Evolutionary conservation across 2,888 invertebrate species (phyloP), one percentile per base, ranked within the genome.

Genomic region (Acrobeloides nanus): DNA sequence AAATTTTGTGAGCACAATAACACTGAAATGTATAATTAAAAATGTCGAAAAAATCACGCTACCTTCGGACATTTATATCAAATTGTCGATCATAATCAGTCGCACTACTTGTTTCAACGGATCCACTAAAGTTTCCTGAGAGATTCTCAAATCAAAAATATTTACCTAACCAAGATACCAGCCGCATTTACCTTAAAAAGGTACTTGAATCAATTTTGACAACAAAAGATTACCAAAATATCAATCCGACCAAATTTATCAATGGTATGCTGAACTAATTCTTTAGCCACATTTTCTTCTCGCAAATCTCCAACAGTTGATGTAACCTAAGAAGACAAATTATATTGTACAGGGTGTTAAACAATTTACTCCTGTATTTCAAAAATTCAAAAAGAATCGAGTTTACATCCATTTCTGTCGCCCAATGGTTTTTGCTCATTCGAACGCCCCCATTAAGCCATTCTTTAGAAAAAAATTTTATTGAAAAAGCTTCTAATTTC

Each of bases 81-180:
- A 95, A 88, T 10, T 89, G 78, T 21, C 84, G 80, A 74, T 95
- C 93, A 71, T 83, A 92, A 70, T 89, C 89, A 6, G 65, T 59
- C n/a, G 67, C 50, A 12, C 50, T 53, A 17, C 59, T 55, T n/a
- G 59, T 57, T 29, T 59, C 53, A 2, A 67, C 62, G 4, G 57
- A 38, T 6, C 69, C 69, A 25, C 46, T 47, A 10, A 57, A n/a
- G n/a, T n/a, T n/a, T n/a, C n/a, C n/a, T n/a, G n/a, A n/a, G n/a
- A n/a, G n/a, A n/a, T n/a, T n/a, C n/a, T n/a, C n/a, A n/a, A n/a
- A n/a, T n/a, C n/a, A n/a, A n/a, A n/a, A n/a, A n/a, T n/a, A n/a
- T n/a, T n/a, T n/a, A n/a, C 26, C 48, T 49, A 10, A 59, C 60
- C 3, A 71, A 48, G 39, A 71, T 68, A 29, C 71, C 71, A 2